Base-by-base conservation (phyloP, 2,888 invertebrate species). In the Scelioninae gen. 1 region DNA sequence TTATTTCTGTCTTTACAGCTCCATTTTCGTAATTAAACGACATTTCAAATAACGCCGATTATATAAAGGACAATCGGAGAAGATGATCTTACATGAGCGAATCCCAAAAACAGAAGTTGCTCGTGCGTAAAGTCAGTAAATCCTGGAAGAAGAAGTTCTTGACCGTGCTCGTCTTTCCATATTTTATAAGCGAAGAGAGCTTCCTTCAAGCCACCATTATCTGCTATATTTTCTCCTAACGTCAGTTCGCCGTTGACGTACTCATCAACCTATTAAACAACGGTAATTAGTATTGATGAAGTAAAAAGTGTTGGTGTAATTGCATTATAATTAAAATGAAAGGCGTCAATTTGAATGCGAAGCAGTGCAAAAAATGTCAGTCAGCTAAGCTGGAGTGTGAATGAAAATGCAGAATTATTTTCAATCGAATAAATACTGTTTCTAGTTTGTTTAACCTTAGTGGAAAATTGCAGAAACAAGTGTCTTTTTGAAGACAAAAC, bases 171-270 rank as follows among this genome's bases (percentile, higher is more conserved):
- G 53, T 92, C 90, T 58, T 94, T 92, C 88, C 95, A 96, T 65
- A 93, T 93, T 79, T 94, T 93, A 86, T 96, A 95, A 0, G 96
- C 97, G 47, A 93, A 92, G 40, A 94, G 94, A 0, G 97, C 96
- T 90, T 96, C 96, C 62, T 95, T 94, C 60, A 97, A 92, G 0
- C 97, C 97, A 0, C 96, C 97, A 88, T 97, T 97, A 89, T 97
- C 97, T 0, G 97, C 97, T 82, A 97, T 95, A 87, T 97, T 97
- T 92, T 97, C 97, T 0, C 95, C 96, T 71, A 97, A 92, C 0
- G 97, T 97, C 82, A 94, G 93, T 85, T 95, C 94, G 0, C 97
- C 97, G 88, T 96, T 94, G 34, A 97, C 94, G 95, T 96, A 86
- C 40, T 89, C 88, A 82, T 89, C 85, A 1, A 90, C 86, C 92